Evolutionary conservation across 1,140 invertebrate species (phyloP).

Genomic region (Lithobius niger): DNA sequence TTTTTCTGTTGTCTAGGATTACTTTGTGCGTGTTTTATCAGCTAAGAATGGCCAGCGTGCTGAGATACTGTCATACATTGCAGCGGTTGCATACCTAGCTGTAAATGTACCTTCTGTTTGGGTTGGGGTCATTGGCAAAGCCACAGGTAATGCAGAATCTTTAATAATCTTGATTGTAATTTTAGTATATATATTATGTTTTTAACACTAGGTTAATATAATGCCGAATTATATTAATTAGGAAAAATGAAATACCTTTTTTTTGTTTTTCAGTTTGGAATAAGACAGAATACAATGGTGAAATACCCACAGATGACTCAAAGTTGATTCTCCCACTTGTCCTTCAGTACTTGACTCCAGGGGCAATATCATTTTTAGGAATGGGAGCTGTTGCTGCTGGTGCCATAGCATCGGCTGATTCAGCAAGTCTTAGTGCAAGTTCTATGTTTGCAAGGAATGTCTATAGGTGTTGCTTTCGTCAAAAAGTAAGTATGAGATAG

Average conservation of each 20-base stretch:
- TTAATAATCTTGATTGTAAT: too few relatives aligned
- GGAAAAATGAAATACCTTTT: too few relatives aligned
- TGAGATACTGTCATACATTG: constrained; percentile 87
- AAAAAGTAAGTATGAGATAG: constrained; percentile 57
- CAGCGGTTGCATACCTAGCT: constrained; percentile 82
- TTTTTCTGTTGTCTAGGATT: constrained; percentile 68
- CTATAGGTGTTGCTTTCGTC: constrained; percentile 90
- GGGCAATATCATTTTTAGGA: constrained; percentile 89
- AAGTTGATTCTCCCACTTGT: constrained; percentile 94
- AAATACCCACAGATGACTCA: constrained; percentile 54
- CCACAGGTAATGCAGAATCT: constrained; percentile 75
- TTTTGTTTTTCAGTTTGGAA: constrained; percentile 75
- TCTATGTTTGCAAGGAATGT: constrained; percentile 98
- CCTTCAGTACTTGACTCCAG: constrained; percentile 85
- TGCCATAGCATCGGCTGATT: constrained; percentile 97
- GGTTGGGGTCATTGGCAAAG: constrained; percentile 93
- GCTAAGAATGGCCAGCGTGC: constrained; percentile 85
- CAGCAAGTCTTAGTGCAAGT: constrained; percentile 87
- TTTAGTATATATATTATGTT: too few relatives aligned
- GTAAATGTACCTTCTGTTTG: constrained; percentile 94
- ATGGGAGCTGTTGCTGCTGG: constrained; percentile 95
- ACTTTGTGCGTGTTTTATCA: constrained; percentile 93
- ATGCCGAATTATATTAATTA: too few relatives aligned
- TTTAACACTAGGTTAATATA: too few relatives aligned
- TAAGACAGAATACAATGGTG: constrained; percentile 58